Evolutionary conservation across 1,140 invertebrate genomes (phyloP), one percentile per base, ranked within the genome.

Genomic region (Drosophila insularis): DNA sequence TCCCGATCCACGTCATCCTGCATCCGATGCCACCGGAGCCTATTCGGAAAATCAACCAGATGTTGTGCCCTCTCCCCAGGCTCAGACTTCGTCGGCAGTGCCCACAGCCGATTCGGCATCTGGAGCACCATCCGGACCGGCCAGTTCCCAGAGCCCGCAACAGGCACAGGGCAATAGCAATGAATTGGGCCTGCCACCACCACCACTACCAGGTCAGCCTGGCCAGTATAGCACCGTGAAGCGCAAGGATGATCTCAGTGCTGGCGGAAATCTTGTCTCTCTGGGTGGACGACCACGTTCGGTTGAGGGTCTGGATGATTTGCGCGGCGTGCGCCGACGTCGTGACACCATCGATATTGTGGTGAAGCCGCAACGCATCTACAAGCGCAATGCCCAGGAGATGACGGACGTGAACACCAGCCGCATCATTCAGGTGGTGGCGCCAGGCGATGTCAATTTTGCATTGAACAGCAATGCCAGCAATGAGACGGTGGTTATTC

Each of bases 401-500:
- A 98, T 98, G 97, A 98, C 97, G 14, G 97, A 98, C 89, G 97
- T 98, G 0, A 97, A 97, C 85, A 98, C 97, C 19, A 97, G 96
- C 84, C 93, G 97, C 80, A 96, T 95, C 32, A 98, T 98, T 79
- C 97, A 98, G 92, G 97, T 98, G 1, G 97, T 98, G 0, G 96
- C 97, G 6, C 97, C 97, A 0, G 97, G 97, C 46, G 97, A 98
- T 90, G 97, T 98, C 0, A 98, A 98, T 85, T 98, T 98, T 90
- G 97, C 96, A 1, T 92, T 98, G 17, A 95, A 95, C 73, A 91
- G 86, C 78, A 94, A 95, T 27, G 94, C 94, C 67, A 95, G 94
- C 56, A 95, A 93, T 71, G 97, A 97, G 91, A 96, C 97, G 85
- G 96, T 96, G 14, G 96, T 96, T 11, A 96, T 97, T 4, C 95